These are phyloP conservation scores for Magallana nippona DNA, from an alignment of 2,888 invertebrate species.

Conservation along the genomic window DNA sequence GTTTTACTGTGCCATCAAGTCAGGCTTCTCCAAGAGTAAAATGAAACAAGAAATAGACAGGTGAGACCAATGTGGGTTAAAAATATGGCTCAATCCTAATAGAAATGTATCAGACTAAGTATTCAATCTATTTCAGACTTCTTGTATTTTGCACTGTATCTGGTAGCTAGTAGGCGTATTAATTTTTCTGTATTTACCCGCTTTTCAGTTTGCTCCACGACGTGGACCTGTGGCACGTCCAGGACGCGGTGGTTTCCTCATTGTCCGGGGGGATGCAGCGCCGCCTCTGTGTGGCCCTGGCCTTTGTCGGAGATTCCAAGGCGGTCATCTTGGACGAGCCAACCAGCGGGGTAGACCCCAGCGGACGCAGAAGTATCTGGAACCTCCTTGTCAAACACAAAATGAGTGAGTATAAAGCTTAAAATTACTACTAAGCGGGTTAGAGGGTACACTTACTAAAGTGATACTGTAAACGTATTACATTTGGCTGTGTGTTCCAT, in stretches of 20 bases:
- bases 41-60: slow-evolving; percentile 65
- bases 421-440: background rate
- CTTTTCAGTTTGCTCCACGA: slow-evolving; percentile 72
- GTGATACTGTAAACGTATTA: too few relatives aligned
- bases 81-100: too few relatives aligned
- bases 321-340: slow-evolving; percentile 80
- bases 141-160: background rate
- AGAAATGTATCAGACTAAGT: too few relatives aligned
- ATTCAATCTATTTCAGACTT: too few relatives aligned
- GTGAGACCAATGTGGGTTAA: slow-evolving; percentile 56
- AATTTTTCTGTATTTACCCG: too few relatives aligned
- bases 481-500: too few relatives aligned
- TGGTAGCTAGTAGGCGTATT: too few relatives aligned
- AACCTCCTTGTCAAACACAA: slow-evolving; percentile 78
- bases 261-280: slow-evolving; percentile 80
- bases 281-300: slow-evolving; percentile 80
- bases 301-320: slow-evolving; percentile 80
- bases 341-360: slow-evolving; percentile 80
- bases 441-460: too few relatives aligned
- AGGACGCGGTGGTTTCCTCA: slow-evolving; percentile 71
- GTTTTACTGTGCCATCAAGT: slow-evolving; percentile 79
- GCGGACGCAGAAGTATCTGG: slow-evolving; percentile 80
- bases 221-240: slow-evolving; percentile 74
- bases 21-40: slow-evolving; percentile 53
- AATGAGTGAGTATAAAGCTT: slow-evolving; percentile 59